Evolutionary conservation across 2,113 vertebrate genomes (phyloP).

Genomic region (Cisticola juncidis): DNA sequence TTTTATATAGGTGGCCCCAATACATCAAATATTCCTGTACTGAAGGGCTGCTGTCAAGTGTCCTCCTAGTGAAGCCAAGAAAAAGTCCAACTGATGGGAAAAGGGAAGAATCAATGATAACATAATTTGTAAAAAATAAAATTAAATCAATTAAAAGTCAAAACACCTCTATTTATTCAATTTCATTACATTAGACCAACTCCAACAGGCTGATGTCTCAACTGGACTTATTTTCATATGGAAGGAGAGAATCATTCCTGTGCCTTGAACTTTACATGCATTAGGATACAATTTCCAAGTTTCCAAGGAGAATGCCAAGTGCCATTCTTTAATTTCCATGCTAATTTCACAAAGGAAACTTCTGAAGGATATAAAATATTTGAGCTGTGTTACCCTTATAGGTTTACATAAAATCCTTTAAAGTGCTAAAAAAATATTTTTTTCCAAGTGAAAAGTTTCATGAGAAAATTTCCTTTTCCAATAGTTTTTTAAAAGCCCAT

Average conservation of each 20-base stretch:
- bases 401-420: not conserved
- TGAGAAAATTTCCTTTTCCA: not conserved
- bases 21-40: not conserved
- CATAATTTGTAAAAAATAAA: not conserved
- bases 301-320: not conserved
- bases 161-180: not conserved
- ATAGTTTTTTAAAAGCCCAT: not conserved
- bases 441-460: not conserved
- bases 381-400: not conserved
- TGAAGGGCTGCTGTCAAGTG: not conserved
- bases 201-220: fast-evolving
- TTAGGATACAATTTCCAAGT: not conserved
- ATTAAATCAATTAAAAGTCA: not conserved
- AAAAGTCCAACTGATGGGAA: not conserved
- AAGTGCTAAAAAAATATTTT: not conserved
- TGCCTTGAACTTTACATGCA: not conserved
- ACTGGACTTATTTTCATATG: not conserved
- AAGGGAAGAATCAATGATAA: not conserved
- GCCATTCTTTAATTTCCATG: not conserved
- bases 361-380: not conserved
- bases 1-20: not conserved
- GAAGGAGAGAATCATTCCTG: not conserved
- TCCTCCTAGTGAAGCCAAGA: not conserved
- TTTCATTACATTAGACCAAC: not conserved
- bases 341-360: not conserved